Evolutionary conservation across 2,113 vertebrate species (phyloP).

Genomic region (Picathartes gymnocephalus): DNA sequence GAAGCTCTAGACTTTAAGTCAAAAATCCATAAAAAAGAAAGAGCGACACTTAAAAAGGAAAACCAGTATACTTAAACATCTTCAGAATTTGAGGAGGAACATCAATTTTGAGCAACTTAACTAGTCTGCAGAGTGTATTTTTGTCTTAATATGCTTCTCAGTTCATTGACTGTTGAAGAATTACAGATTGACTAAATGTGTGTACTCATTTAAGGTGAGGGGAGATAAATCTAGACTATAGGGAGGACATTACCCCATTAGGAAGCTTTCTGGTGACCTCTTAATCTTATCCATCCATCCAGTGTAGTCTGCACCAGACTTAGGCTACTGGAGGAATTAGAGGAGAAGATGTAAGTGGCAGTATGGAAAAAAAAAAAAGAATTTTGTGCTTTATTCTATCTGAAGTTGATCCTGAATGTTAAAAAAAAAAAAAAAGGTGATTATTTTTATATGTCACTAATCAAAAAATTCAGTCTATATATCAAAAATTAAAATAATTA

Average conservation of each 20-base stretch:
- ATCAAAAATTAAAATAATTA: not conserved
- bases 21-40: not conserved
- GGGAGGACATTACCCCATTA: not conserved
- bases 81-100: not conserved
- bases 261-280: not conserved
- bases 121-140: not conserved
- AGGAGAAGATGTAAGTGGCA: not conserved
- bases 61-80: not conserved
- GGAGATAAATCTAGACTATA: not conserved
- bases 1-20: not conserved
- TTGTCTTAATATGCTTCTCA: not conserved
- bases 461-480: not conserved
- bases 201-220: not conserved
- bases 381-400: not conserved
- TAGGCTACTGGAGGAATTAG: not conserved
- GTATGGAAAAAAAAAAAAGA: not conserved
- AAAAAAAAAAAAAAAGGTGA: not conserved
- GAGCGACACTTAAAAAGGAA: not conserved
- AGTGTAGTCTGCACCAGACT: not conserved
- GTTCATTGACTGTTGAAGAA: not conserved
- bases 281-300: not conserved
- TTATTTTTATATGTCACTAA: not conserved
- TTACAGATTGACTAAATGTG: not conserved
- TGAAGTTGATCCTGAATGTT: not conserved
- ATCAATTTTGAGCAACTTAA: not conserved